Conservation (phyloP, 2,888 invertebrate species). For the Erynnis tages region DNA sequence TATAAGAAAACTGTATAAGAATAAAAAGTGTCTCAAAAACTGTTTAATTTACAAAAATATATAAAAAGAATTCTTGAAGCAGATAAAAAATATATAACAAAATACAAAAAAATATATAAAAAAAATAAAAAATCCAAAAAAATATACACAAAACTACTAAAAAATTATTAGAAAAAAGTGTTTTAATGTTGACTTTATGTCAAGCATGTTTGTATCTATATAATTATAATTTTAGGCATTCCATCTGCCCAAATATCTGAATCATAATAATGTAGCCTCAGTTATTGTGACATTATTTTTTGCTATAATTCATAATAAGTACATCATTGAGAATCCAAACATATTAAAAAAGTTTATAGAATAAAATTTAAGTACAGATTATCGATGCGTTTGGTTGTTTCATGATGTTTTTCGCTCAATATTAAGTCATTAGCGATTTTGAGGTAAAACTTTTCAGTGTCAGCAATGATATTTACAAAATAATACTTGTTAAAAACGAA, state of each 20-base stretch:
- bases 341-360: background rate
- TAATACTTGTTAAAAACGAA: no score
- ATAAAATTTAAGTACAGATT: background rate
- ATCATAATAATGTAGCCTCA: conserved; percentile 14
- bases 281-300: conserved; percentile 14
- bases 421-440: background rate
- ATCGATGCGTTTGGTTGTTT: conserved; percentile 11
- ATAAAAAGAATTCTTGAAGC: conserved; percentile 50
- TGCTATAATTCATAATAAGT: background rate
- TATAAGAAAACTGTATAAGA: conserved; percentile 73
- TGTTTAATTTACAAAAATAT: conserved; percentile 56
- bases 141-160: conserved; percentile 52
- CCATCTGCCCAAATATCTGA: conserved; percentile 4
- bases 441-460: conserved; percentile 1
- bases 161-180: conserved; percentile 38
- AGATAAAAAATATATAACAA: conserved; percentile 44
- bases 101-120: conserved; percentile 36
- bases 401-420: background rate
- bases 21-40: conserved; percentile 66
- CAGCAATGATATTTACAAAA: no score
- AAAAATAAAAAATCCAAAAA: conserved; percentile 32
- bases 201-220: conserved; percentile 32
- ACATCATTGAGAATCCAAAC: conserved; percentile 11
- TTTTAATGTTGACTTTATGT: conserved; percentile 37
- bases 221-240: conserved; percentile 11